phyloP scores from a whole-genome alignment of 2,113 vertebrate species.

The Epinephelus lanceolatus region DNA sequence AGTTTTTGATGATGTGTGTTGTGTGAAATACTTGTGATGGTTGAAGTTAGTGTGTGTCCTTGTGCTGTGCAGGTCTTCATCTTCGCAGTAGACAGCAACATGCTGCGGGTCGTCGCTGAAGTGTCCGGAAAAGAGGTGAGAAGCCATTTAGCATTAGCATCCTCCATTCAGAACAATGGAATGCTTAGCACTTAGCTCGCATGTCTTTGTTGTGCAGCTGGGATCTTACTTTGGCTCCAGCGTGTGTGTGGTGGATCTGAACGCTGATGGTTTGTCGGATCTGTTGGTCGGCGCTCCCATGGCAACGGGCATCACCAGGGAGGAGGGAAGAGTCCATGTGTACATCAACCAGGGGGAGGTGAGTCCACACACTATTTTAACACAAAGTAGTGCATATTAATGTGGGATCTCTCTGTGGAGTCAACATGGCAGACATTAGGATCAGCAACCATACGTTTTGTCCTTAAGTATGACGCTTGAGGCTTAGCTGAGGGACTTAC shows the following conservation, averaged over 20 bases:
- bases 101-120: slow-evolving; percentile 85
- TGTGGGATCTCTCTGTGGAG: background rate
- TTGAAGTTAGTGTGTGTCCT: background rate
- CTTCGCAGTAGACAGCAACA: slow-evolving; percentile 80
- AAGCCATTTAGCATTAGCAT: slow-evolving; percentile 1
- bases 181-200: background rate
- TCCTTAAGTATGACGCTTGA: no score
- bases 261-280: slow-evolving; percentile 93
- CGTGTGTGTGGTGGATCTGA: slow-evolving; percentile 92
- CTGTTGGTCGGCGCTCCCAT: slow-evolving; percentile 95
- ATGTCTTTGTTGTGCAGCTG: slow-evolving; percentile 82
- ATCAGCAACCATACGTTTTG: background rate
- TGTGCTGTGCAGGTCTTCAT: slow-evolving; percentile 87
- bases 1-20: background rate
- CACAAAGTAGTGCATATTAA: background rate
- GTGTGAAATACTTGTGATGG: background rate
- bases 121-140: slow-evolving; percentile 89
- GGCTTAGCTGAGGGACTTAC: no score
- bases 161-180: background rate
- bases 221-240: slow-evolving; percentile 96
- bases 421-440: background rate
- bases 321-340: slow-evolving; percentile 95
- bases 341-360: slow-evolving; percentile 94
- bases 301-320: slow-evolving; percentile 81
- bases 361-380: slow-evolving; percentile 28